Conservation (phyloP, 2,888 invertebrate genomes). For the Cryptophagus acutangulus region DNA sequence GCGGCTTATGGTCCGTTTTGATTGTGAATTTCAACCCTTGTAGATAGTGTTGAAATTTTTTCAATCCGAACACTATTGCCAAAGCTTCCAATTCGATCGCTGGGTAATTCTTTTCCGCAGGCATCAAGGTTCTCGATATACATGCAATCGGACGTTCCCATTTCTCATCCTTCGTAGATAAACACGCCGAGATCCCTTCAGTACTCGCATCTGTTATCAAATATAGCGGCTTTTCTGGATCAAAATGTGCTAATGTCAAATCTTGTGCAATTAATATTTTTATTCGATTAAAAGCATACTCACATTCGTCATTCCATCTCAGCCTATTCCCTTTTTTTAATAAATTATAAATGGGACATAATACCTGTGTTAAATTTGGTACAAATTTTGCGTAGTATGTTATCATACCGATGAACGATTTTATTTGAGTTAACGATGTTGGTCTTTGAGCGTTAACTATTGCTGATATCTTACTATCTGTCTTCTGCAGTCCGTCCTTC, state of each 20-base stretch:
- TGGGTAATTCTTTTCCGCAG: slow-evolving; percentile 12
- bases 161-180: slow-evolving; percentile 7
- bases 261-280: slow-evolving; percentile 13
- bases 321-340: slow-evolving; percentile 13
- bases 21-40: slow-evolving; percentile 14
- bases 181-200: slow-evolving; percentile 14
- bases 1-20: slow-evolving; percentile 13
- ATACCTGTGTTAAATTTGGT: slow-evolving; percentile 8
- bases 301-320: slow-evolving; percentile 15
- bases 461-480: slow-evolving; percentile 19
- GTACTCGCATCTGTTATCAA: slow-evolving; percentile 13
- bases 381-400: slow-evolving; percentile 21
- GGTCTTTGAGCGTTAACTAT: slow-evolving; percentile 20
- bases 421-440: slow-evolving; percentile 14
- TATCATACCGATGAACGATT: slow-evolving; percentile 16
- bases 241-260: slow-evolving; percentile 15
- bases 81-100: slow-evolving; percentile 7
- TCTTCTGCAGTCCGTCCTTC: slow-evolving; percentile 21
- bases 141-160: slow-evolving; percentile 10
- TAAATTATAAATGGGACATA: slow-evolving; percentile 17
- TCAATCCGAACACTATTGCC: slow-evolving; percentile 17
- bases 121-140: slow-evolving; percentile 13
- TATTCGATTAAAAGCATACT: slow-evolving; percentile 14
- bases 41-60: slow-evolving; percentile 16
- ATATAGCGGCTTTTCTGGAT: slow-evolving; percentile 14